Conservation (phyloP, 37 sponge, comb jelly and placozoan species). For the Beroe ovata region DNA sequence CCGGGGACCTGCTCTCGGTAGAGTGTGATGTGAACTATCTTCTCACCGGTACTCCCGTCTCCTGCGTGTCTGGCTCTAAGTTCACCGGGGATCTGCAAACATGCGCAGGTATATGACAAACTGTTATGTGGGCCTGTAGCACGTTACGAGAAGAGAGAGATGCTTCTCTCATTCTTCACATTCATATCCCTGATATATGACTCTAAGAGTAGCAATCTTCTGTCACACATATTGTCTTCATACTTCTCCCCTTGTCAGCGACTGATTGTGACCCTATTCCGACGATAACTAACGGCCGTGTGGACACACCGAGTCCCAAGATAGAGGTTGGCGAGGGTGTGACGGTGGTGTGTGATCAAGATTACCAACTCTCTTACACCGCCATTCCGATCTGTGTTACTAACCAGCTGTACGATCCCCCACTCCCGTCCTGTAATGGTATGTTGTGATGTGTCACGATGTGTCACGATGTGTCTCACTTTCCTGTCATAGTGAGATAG, state of each 20-base stretch:
- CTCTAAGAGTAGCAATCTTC: too few relatives aligned
- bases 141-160: too few relatives aligned
- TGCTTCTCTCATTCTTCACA: too few relatives aligned
- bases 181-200: too few relatives aligned
- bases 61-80: neutral
- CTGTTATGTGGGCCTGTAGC: too few relatives aligned
- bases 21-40: conserved; percentile 1
- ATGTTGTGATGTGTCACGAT: too few relatives aligned
- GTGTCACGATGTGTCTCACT: too few relatives aligned
- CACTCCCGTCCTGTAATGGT: conserved; percentile 29
- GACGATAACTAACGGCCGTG: neutral
- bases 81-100: neutral
- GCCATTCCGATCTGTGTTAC: conserved; percentile 10
- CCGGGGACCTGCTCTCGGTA: neutral
- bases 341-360: conserved; percentile 13
- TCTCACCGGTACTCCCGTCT: neutral
- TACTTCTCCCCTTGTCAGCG: neutral
- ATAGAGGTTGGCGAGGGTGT: neutral
- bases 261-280: neutral
- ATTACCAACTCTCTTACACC: conserved; percentile 17
- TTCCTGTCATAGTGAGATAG: too few relatives aligned
- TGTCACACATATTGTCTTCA: too few relatives aligned
- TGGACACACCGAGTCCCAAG: neutral
- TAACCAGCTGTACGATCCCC: neutral
- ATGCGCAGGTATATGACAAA: conserved; percentile 1